Base-by-base conservation (phyloP, 2,888 invertebrate species). In the Gonocerus acuteangulatus region DNA sequence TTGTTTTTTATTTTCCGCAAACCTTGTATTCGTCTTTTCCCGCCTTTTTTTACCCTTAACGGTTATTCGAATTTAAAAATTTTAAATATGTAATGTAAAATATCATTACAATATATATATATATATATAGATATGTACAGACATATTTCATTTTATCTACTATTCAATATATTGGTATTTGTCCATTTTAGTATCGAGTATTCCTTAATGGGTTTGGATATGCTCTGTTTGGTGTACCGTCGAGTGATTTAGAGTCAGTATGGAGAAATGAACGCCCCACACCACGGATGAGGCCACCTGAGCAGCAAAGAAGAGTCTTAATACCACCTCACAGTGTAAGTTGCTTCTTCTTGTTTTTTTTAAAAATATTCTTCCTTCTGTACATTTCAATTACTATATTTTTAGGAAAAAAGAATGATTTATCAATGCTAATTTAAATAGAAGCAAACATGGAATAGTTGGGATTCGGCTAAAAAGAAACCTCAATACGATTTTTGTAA, bases 151-250 rank as follows among this genome's bases (percentile, higher is more conserved):
- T 21, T 39, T 4, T 32, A 51, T 27, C 39, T 6, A 23, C 52
- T 19, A n/a, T 11, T 23, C 9, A 48, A 7, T 9, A 39, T 9
- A 60, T 47, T 42, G 15, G 48, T 62, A 54, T 66, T 67, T 64
- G 66, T 56, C n/a, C n/a, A 44, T 74, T 80, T 42, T 78, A 91
- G 87, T 90, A 89, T 73, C 86, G 89, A 66, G 87, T 92, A 69
- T 81, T 92, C 74, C 79, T 90, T 67, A 88, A 89, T 73, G 90
- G 89, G 2, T 86, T 87, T 71, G 87, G 88, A 48, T 87, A 87
- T 73, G 83, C 85, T 7, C 71, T 89, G 3, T 88, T 88, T 73
- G 87, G 87, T 1, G 85, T 87, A 18, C 86, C 87, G 0, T 82
- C 85, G 0, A 77, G 84, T 13, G 86, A 86, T 73, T 74, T 87